Base-by-base conservation (phyloP, 2,797 vertebrate genomes). In the Kryptopterus vitreolus region DNA sequence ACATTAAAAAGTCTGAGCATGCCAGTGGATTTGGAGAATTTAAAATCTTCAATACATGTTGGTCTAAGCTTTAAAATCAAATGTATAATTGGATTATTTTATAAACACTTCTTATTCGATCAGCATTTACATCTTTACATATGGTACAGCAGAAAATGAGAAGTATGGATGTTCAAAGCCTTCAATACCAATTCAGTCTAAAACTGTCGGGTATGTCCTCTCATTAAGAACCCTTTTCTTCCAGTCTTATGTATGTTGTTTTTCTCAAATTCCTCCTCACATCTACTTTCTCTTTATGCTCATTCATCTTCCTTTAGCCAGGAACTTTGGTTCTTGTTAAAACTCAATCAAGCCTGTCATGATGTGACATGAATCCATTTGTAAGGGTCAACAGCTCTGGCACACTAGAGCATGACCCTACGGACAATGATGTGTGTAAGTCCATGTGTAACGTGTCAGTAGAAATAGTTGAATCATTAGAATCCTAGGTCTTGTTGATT, bases 341-440 rank as follows among this genome's bases (percentile, higher is more conserved):
- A 92, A 89, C 87, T 86, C 85, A 84, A 86, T 91, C 88, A 87
- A 82, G 58, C 77, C 85, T 90, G 87, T 88, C 89, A 86, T 86
- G 85, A 87, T 79, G 75, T 85, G 87, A 89, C 90, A 92, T 87
- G 86, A 90, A 89, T 92, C 89, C 87, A 89, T 93, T 91, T 88
- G 88, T 88, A 86, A 85, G 86, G 92, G 92, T 94, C 90, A 93
- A 91, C 92, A 89, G 90, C 89, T 88, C 88, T 91, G 84, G 85
- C 89, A 87, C 89, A 82, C 77, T 81, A 85, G 89, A 87, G 85
- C 76, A 84, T 81, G 87, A 92, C 90, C 89, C 87, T 85, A 85
- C 76, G 78, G 71, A 89, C 84, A 86, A 84, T 89, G 59, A 83
- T 77, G 85, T 85, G 82, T 79, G 88, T 84, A 85, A 86, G 72